Evolutionary conservation across 1,140 invertebrate species (phyloP).

Genomic region (Aleiodes sp.): DNA sequence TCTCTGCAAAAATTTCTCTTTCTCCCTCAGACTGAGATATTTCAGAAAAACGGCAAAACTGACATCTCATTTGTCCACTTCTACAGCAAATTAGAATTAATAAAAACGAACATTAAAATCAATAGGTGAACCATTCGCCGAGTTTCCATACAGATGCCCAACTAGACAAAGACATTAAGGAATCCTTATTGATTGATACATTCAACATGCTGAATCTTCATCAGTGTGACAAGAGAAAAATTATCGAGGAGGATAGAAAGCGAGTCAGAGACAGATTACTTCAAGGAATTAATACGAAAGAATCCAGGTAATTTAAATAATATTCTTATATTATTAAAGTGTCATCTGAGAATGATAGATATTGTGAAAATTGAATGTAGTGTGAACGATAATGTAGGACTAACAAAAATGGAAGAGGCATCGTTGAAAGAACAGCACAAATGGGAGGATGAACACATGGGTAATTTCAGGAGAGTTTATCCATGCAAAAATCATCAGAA

Average conservation of each 20-base stretch:
- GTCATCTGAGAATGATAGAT: constrained; percentile 1
- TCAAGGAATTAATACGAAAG: constrained; percentile 65
- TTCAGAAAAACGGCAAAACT: too few species aligned
- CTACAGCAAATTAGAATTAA: too few species aligned
- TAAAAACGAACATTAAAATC: constrained; percentile 13
- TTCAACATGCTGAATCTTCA: constrained; percentile 85
- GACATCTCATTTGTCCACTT: too few species aligned
- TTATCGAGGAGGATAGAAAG: constrained; percentile 76
- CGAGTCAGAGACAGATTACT: constrained; percentile 73
- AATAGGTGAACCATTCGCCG: constrained; percentile 87
- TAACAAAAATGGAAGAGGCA: not conserved
- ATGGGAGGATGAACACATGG: constrained; percentile 82
- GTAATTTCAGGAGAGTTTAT: constrained; percentile 64
- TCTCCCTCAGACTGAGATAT: too few species aligned
- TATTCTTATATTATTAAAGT: not conserved
- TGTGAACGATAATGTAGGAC: constrained; percentile 39
- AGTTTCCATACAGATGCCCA: constrained; percentile 89
- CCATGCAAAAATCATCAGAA: constrained; percentile 60
- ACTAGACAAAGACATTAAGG: constrained; percentile 86
- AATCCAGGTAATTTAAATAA: constrained; percentile 45
- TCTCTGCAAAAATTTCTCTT: too few species aligned
- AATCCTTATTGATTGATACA: constrained; percentile 82
- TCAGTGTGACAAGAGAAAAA: constrained; percentile 79
- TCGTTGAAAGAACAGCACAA: constrained; percentile 70
- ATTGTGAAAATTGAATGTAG: constrained; percentile 47